Evolutionary conservation across 2,797 vertebrate genomes (phyloP).

Genomic region (Chanos chanos): DNA sequence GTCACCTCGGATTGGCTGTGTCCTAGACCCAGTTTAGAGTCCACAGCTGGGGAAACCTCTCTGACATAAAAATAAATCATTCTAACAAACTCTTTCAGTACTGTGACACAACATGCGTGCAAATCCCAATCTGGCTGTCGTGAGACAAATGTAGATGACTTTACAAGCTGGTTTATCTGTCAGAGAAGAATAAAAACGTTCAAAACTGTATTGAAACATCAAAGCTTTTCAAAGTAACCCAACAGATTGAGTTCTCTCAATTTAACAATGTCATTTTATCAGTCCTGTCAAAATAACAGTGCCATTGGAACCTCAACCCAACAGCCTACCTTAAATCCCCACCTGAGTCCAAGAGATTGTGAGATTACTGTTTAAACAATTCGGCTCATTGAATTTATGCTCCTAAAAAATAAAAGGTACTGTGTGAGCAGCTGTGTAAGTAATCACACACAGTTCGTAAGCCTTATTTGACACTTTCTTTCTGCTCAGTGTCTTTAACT

Average conservation of each 20-base stretch:
- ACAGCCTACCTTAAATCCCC: slow-evolving; percentile 56
- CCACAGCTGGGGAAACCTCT: no score
- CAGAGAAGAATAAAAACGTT: not conserved
- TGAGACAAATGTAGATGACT: no score
- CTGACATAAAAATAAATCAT: not conserved
- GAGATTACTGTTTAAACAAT: slow-evolving; percentile 1
- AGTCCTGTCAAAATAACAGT: slow-evolving; percentile 58
- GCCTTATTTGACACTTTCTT: not conserved
- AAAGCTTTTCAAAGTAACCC: no score
- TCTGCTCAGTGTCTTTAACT: no score
- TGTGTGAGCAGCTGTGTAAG: slow-evolving; percentile 6
- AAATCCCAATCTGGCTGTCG: no score
- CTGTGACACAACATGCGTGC: no score
- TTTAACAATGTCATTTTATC: slow-evolving; percentile 65
- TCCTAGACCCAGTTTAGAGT: no score
- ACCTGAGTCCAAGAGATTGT: slow-evolving; percentile 16
- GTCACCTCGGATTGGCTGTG: no score
- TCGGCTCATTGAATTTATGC: slow-evolving; percentile 3
- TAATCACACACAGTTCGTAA: not conserved
- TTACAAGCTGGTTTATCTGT: no score
- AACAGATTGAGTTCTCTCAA: slow-evolving; percentile 13
- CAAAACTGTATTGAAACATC: not conserved
- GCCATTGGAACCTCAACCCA: slow-evolving; percentile 47
- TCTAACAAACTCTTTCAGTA: not conserved
- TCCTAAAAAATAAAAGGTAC: slow-evolving; percentile 13